Percentiles rank a stretch among this genome's conserved stretches.
These are phyloP conservation scores for Oxyura jamaicensis DNA, from an alignment of 2,113 vertebrate genomes.

Conservation along the genomic window DNA sequence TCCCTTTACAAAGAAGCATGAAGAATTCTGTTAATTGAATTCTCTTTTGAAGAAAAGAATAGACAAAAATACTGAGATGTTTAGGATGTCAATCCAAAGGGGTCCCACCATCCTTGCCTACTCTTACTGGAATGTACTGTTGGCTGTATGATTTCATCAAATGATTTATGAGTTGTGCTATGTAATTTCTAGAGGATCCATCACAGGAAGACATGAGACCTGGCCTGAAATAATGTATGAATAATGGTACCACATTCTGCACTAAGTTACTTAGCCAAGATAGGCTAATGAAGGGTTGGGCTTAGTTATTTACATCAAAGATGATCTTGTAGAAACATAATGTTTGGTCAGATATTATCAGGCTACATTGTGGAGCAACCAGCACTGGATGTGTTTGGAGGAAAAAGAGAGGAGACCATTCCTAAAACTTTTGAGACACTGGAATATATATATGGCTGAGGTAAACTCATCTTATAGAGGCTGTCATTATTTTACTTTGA, in stretches of 20 bases:
- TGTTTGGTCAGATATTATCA: background rate
- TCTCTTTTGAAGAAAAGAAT: background rate
- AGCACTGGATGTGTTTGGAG: background rate
- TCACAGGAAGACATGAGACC: accelerated
- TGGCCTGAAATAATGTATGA: background rate
- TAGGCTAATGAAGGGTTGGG: background rate
- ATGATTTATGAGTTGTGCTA: background rate
- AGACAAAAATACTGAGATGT: background rate
- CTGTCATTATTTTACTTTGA: background rate
- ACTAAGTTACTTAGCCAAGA: background rate
- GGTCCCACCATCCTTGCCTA: background rate
- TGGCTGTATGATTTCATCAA: background rate
- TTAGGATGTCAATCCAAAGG: background rate
- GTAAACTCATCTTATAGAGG: background rate
- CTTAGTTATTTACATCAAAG: background rate
- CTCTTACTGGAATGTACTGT: background rate
- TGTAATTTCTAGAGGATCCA: background rate
- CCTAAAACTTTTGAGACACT: background rate
- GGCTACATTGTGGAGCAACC: background rate
- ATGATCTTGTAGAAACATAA: background rate
- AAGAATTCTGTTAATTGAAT: background rate
- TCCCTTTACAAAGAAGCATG: background rate
- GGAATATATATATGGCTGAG: background rate
- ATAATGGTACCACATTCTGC: background rate
- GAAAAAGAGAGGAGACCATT: background rate